A percentile compares a stretch with the other conserved stretches of the same genome.
phyloP scores from a whole-genome alignment of 2,113 vertebrate genomes.

The Rhynchomys soricoides region DNA sequence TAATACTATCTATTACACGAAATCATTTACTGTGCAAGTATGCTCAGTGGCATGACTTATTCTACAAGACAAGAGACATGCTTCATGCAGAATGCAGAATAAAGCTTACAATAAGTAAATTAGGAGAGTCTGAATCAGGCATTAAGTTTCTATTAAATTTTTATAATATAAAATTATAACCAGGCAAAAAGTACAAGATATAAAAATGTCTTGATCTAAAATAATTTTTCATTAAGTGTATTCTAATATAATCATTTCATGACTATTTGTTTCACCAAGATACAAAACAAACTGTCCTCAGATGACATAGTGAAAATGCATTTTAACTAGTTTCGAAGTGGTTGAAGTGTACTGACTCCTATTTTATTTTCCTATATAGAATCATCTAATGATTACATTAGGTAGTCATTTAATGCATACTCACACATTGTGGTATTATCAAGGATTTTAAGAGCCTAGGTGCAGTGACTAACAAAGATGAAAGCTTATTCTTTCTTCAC shows the following conservation, averaged over 20 bases:
- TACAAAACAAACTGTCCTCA: neutral
- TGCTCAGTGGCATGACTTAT: constrained; percentile 57
- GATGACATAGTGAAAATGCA: neutral
- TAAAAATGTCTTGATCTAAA: neutral
- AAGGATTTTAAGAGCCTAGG: neutral
- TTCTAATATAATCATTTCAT: neutral
- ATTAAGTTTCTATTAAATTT: constrained; percentile 35
- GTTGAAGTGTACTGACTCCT: neutral
- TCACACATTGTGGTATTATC: neutral
- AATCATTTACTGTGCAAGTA: constrained; percentile 63
- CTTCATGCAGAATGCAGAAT: constrained; percentile 20
- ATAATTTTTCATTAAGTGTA: neutral
- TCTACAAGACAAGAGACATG: constrained; percentile 48
- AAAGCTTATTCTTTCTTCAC: neutral
- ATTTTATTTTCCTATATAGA: constrained; percentile 48
- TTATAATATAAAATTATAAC: constrained; percentile 5
- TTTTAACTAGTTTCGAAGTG: neutral
- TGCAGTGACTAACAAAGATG: neutral
- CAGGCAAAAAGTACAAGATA: neutral
- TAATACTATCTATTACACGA: constrained; percentile 54
- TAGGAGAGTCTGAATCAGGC: neutral
- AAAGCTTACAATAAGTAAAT: constrained; percentile 42
- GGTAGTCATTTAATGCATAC: neutral
- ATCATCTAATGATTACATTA: neutral
- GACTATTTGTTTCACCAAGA: neutral